A percentile compares a stretch with the other conserved stretches of the same genome.
Conservation (phyloP, 1,140 invertebrate species). For the Lepidurus apus region DNA sequence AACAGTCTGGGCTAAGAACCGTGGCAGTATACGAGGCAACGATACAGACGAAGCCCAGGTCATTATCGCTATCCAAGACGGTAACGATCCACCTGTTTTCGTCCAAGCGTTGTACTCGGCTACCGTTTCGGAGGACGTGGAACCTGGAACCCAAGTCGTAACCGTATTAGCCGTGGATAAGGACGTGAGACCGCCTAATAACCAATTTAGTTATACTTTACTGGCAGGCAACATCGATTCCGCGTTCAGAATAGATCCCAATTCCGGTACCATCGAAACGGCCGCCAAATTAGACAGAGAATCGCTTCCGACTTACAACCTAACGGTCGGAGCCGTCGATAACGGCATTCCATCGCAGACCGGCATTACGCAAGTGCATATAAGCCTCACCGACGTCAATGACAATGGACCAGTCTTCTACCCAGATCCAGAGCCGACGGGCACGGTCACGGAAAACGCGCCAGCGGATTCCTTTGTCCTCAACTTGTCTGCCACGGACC, state of each 20-base stretch:
- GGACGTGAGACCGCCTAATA: constrained; percentile 83
- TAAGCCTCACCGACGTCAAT: constrained; percentile 77
- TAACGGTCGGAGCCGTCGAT: constrained; percentile 86
- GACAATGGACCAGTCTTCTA: constrained; percentile 87
- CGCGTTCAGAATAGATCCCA: constrained; percentile 82
- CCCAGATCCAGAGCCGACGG: constrained; percentile 57
- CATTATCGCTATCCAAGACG: constrained; percentile 86
- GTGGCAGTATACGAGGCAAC: constrained; percentile 77
- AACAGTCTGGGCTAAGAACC: constrained; percentile 90
- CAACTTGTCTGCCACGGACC: constrained; percentile 76
- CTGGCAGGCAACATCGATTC: constrained; percentile 74
- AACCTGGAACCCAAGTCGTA: constrained; percentile 63
- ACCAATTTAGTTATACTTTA: constrained; percentile 86
- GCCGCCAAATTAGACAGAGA: constrained; percentile 73
- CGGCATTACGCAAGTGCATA: constrained; percentile 72
- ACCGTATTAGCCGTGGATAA: constrained; percentile 82
- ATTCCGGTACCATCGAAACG: constrained; percentile 74
- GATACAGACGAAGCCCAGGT: constrained; percentile 93
- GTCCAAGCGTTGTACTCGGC: constrained; percentile 66
- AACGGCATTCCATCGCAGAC: constrained; percentile 79
- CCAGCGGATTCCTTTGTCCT: constrained; percentile 75
- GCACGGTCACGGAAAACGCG: constrained; percentile 81
- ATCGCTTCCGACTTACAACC: constrained; percentile 62
- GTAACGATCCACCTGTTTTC: constrained; percentile 92
- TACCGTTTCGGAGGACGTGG: constrained; percentile 66